These are phyloP conservation scores for Plagodis pulveraria DNA, from an alignment of 2,888 invertebrate species.

Conservation along the genomic window DNA sequence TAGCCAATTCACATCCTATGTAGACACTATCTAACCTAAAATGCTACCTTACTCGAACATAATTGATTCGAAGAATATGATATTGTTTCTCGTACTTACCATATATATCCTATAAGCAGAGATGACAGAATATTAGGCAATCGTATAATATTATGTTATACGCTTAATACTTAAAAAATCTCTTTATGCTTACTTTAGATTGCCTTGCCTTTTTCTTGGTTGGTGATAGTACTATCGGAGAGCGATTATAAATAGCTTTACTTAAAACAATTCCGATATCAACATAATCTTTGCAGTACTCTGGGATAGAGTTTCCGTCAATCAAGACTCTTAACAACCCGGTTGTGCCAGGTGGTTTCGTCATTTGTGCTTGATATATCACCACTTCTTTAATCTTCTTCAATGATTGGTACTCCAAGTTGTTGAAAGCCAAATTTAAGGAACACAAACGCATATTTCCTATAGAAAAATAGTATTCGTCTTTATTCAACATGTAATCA, in stretches of 20 bases:
- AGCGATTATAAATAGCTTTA: slow-evolving; percentile 25
- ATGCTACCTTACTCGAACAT: too few species aligned
- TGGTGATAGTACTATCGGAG: slow-evolving; percentile 1
- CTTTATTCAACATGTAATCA: slow-evolving; percentile 31
- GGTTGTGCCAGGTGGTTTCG: slow-evolving; percentile 25
- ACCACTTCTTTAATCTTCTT: slow-evolving; percentile 48
- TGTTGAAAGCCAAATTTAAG: slow-evolving; percentile 61
- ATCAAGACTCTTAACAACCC: slow-evolving; percentile 55
- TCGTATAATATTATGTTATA: not conserved
- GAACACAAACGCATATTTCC: slow-evolving; percentile 60
- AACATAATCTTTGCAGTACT: slow-evolving; percentile 43
- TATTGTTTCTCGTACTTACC: too few species aligned
- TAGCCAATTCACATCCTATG: too few species aligned
- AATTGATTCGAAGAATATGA: too few species aligned
- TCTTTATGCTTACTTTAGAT: not conserved
- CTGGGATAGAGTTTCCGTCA: slow-evolving; percentile 55
- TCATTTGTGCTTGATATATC: slow-evolving; percentile 46
- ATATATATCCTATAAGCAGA: too few species aligned
- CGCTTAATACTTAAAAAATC: not conserved
- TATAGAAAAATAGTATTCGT: slow-evolving; percentile 38
- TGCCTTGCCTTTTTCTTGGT: not conserved
- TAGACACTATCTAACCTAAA: too few species aligned
- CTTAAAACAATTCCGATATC: slow-evolving; percentile 43
- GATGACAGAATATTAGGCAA: too few species aligned
- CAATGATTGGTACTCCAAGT: slow-evolving; percentile 46